These are phyloP conservation scores for Lottia scabra DNA, from an alignment of 2,888 invertebrate genomes.

Conservation along the genomic window DNA sequence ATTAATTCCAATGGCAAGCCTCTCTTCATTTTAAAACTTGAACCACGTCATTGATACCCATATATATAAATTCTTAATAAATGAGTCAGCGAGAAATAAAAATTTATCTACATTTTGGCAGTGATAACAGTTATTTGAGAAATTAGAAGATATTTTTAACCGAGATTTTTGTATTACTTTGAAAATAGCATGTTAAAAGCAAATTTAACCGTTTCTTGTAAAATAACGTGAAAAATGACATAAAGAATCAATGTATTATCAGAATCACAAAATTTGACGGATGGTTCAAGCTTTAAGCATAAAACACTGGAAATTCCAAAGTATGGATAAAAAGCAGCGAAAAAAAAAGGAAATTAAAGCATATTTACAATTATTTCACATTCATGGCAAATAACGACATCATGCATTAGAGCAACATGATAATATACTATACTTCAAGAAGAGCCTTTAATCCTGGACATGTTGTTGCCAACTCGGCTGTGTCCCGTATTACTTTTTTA, in stretches of 20 bases:
- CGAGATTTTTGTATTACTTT: too few species aligned
- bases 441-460: conserved; percentile 60
- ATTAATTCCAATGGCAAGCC: too few species aligned
- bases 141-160: too few species aligned
- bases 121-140: too few species aligned
- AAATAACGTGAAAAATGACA: too few species aligned
- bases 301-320: background rate
- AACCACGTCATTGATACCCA: background rate
- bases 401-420: background rate
- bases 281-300: background rate
- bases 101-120: background rate
- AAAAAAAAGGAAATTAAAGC: background rate
- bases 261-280: too few species aligned
- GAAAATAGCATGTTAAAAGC: too few species aligned
- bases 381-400: too few species aligned
- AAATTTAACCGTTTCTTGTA: too few species aligned
- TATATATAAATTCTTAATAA: conserved; percentile 12
- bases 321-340: background rate
- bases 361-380: too few species aligned
- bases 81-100: conserved; percentile 15
- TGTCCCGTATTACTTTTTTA: conserved; percentile 58
- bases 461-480: conserved; percentile 53
- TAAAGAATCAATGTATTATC: too few species aligned
- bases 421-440: conserved; percentile 58
- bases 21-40: background rate